A percentile compares a stretch with the other conserved stretches of the same genome.
phyloP scores from a whole-genome alignment of 2,888 invertebrate genomes.

The Pandemis corylana region DNA sequence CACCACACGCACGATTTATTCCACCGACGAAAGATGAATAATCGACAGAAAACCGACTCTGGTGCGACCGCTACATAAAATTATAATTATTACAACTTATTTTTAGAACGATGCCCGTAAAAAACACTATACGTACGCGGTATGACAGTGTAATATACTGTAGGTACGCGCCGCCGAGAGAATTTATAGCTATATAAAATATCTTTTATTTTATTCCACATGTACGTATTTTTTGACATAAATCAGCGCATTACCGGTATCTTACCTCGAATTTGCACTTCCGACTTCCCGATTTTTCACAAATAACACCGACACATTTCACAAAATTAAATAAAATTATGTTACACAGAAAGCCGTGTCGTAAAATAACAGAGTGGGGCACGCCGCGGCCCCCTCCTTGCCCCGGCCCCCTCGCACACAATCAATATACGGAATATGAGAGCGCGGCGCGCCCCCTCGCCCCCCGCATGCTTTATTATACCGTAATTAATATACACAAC shows the following conservation, averaged over 20 bases:
- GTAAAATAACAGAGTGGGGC: constrained; percentile 86
- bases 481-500: constrained; percentile 84
- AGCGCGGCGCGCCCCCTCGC: constrained; percentile 84
- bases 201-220: constrained; percentile 73
- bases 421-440: constrained; percentile 86
- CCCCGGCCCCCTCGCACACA: constrained; percentile 85
- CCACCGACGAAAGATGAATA: constrained; percentile 64
- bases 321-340: constrained; percentile 85
- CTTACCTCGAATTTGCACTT: constrained; percentile 80
- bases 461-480: constrained; percentile 85
- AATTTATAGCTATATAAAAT: constrained; percentile 81
- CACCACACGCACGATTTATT: constrained; percentile 64
- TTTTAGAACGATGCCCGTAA: constrained; percentile 86
- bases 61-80: constrained; percentile 84
- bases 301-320: constrained; percentile 84
- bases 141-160: constrained; percentile 84
- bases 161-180: constrained; percentile 83
- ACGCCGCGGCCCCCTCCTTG: constrained; percentile 84
- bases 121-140: constrained; percentile 85
- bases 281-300: constrained; percentile 81
- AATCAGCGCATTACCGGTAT: constrained; percentile 65
- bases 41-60: constrained; percentile 81
- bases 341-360: constrained; percentile 86
- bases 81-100: constrained; percentile 86
- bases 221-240: constrained; percentile 66